These are phyloP conservation scores for Scaptomyza tumidula DNA, from an alignment of 2,888 invertebrate genomes.

Conservation along the genomic window DNA sequence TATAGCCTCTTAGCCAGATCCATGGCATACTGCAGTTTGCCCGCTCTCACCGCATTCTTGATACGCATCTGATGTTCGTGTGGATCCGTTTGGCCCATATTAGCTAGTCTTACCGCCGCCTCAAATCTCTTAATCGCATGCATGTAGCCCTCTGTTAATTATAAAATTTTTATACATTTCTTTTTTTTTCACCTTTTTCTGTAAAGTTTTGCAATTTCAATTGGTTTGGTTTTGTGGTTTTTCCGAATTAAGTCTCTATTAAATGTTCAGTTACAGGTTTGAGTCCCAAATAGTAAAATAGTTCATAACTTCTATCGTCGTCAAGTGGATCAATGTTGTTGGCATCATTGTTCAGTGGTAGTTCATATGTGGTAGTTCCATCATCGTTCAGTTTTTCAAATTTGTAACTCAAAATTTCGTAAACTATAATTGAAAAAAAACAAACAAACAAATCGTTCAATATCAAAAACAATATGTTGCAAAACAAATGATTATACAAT, in stretches of 20 bases:
- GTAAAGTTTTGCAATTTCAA: background rate
- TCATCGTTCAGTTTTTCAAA: constrained; percentile 14
- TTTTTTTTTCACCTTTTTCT: background rate
- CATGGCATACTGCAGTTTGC: constrained; percentile 60
- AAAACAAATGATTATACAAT: background rate
- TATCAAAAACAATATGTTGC: no score
- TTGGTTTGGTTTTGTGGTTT: background rate
- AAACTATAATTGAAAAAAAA: constrained; percentile 8
- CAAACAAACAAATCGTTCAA: background rate
- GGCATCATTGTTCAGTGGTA: constrained; percentile 3
- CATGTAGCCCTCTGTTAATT: constrained; percentile 57
- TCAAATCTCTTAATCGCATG: constrained; percentile 52
- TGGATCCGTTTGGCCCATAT: constrained; percentile 15
- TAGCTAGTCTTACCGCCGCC: constrained; percentile 33
- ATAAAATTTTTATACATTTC: background rate
- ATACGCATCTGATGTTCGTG: constrained; percentile 38
- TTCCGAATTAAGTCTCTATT: background rate
- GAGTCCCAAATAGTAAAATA: constrained; percentile 14
- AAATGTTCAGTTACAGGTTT: constrained; percentile 4
- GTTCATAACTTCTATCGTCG: constrained; percentile 8
- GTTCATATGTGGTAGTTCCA: constrained; percentile 5
- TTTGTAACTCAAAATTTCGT: constrained; percentile 5
- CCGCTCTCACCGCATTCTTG: constrained; percentile 49
- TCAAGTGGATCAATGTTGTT: constrained; percentile 3
- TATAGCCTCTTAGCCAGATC: constrained; percentile 62